Evolutionary conservation across 2,888 invertebrate genomes (phyloP), one percentile per base, ranked within the genome.

Genomic region (Agrilus biguttatus): DNA sequence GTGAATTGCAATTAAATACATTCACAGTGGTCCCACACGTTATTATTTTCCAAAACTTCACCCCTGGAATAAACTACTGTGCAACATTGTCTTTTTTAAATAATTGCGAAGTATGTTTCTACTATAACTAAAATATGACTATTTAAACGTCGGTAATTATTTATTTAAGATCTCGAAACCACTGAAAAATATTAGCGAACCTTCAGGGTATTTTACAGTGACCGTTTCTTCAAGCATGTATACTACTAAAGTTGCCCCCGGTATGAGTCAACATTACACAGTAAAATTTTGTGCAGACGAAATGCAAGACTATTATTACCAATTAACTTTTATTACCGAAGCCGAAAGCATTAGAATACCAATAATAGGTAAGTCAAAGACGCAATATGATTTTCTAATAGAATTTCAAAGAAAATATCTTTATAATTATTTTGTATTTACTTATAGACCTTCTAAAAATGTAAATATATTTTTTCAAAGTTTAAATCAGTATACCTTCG

Each of bases 231-330:
- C 66, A 39, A 61, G 62, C 21, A 62, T 60, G 8, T 60, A 68
- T 17, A 58, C 69, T 33, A 68, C 67, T 1, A 76, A 80, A 55
- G 61, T 84, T 17, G 83, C 82, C 5, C 80, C 84, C 13, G 84
- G 85, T 36, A 77, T 84, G 51, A 71, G 75, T 14, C 69, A 75
- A 33, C 64, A 69, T 2, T 76, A 80, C 51, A 69, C 68, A 7
- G 61, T 84, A 6, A 74, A 73, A 37, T 84, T 85, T 60, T 64
- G 58, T 37, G 78, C 83, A 0, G 67, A 70, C 8, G 70, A 70
- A 43, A 60, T 61, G 34, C 67, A 67, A 49, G 79, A 80, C 57
- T 77, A 74, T 47, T 61, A 61, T 17, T 71, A 77, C 49, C 60
- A 62, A 53, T 63, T 78, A 2, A 66, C 62, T 3, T 73, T 80